Evolutionary conservation across 1,140 invertebrate species (phyloP), one percentile per base, ranked within the genome.

Genomic region (Xylocopa sonorina): DNA sequence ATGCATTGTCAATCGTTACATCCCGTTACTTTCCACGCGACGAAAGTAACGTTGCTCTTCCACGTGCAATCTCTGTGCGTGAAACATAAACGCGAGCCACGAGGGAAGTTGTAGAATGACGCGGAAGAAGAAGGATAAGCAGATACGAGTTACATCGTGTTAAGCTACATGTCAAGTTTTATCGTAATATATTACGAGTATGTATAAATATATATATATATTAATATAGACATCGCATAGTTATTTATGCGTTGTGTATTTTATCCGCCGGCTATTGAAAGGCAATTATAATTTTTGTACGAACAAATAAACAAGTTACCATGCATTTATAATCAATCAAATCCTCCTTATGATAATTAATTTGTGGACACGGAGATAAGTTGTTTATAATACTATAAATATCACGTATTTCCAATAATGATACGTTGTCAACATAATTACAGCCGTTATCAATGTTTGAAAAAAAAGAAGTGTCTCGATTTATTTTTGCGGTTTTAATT

Each of bases 171-270:
- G 14, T 68, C n/a, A 46, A 12, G 38, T 41, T 50, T 38, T 63
- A 21, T 50, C 50, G 27, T 38, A 50, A 73, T 63, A 18, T 64
- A 64, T 64, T 32, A 18, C 76, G 24, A 7, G 48, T 48, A 69
- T 75, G 48, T 51, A 62, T 60, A 64, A 66, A 38, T 57, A 66
- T 27, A 38, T n/a, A n/a, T n/a, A n/a, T n/a, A 60, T 74, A 75
- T 62, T 57, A 14, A 38, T 50, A n/a, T 38, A 16, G 62, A 38
- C 63, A 51, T 60, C 38, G n/a, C n/a, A 32, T 21, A 55, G 50
- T 51, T 3, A 75, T 27, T 43, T 46, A 14, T 29, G 53, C 29
- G 29, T 81, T 51, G 58, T 64, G 24, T 81, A 32, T 12, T 53
- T 21, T 43, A 43, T 16, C 21, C 16, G 10, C 12, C 14, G n/a